phyloP scores from a whole-genome alignment of 2,797 vertebrate species.

The Diplodus puntazzo region DNA sequence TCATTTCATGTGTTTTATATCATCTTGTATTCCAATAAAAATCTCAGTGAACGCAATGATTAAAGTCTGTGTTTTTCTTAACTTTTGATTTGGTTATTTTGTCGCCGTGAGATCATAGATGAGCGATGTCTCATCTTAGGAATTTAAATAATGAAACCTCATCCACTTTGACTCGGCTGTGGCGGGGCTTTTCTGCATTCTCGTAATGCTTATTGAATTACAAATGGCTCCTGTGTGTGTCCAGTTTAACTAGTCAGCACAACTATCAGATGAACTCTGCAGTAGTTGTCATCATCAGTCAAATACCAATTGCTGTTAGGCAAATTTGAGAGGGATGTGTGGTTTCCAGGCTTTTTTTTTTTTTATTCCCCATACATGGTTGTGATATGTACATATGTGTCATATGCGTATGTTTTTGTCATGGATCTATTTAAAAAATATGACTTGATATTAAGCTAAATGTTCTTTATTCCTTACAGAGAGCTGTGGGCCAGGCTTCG shows the following conservation, averaged over 20 bases:
- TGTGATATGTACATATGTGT: neutral
- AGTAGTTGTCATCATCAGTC: neutral
- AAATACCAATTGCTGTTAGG: neutral
- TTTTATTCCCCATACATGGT: neutral
- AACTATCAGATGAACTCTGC: neutral
- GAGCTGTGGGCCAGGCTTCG: slow-evolving; percentile 65
- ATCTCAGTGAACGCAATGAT: neutral
- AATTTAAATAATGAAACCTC: slow-evolving; percentile 39
- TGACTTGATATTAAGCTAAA: slow-evolving; percentile 7
- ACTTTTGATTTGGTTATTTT: neutral
- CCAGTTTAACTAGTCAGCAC: neutral
- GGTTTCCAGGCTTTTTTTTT: neutral
- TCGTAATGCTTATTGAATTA: slow-evolving; percentile 15
- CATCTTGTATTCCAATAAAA: neutral
- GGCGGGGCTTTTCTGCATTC: slow-evolving; percentile 12
- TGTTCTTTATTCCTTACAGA: slow-evolving; percentile 63
- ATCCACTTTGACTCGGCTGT: neutral
- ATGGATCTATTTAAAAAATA: neutral
- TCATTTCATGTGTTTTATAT: neutral
- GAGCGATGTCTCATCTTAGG: neutral
- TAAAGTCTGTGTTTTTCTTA: neutral
- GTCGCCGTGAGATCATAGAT: neutral
- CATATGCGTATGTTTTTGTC: neutral
- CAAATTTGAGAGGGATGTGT: neutral
- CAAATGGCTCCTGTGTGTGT: neutral